A percentile compares a stretch with the other conserved stretches of the same genome.
These are phyloP conservation scores for Dipodomys stephensi DNA, from an alignment of 2,113 vertebrate species.

Conservation along the genomic window DNA sequence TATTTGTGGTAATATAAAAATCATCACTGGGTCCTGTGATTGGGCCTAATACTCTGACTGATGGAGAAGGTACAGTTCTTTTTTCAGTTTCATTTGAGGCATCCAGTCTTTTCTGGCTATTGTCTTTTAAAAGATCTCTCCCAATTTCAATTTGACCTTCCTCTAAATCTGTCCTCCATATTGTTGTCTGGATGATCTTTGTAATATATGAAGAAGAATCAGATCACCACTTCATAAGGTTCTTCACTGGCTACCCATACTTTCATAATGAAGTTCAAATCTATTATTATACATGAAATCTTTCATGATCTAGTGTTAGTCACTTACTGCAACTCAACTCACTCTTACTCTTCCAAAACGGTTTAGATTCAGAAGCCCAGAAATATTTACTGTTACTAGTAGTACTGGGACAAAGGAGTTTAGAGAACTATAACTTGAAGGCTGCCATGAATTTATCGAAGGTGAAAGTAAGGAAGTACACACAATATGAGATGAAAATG, in stretches of 20 bases:
- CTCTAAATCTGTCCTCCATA: not conserved
- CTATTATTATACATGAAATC: not conserved
- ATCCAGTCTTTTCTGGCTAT: not conserved
- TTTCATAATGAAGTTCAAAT: conserved; percentile 25
- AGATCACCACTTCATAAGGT: not conserved
- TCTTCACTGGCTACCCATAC: not conserved
- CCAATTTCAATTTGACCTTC: not conserved
- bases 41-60: not conserved
- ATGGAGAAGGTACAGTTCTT: not conserved
- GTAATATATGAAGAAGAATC: not conserved
- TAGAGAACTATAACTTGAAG: not conserved
- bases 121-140: not conserved
- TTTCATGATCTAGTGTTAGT: conserved; percentile 10
- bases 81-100: not conserved
- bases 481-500: not conserved
- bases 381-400: not conserved
- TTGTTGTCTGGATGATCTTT: not conserved
- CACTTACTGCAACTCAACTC: not conserved
- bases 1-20: not conserved
- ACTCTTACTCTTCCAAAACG: not conserved
- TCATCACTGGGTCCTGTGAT: not conserved
- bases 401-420: not conserved
- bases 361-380: not conserved
- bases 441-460: not conserved
- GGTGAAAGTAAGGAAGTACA: not conserved